These are phyloP conservation scores for Tapirus indicus DNA, from an alignment of 2,797 vertebrate species.

Conservation along the genomic window DNA sequence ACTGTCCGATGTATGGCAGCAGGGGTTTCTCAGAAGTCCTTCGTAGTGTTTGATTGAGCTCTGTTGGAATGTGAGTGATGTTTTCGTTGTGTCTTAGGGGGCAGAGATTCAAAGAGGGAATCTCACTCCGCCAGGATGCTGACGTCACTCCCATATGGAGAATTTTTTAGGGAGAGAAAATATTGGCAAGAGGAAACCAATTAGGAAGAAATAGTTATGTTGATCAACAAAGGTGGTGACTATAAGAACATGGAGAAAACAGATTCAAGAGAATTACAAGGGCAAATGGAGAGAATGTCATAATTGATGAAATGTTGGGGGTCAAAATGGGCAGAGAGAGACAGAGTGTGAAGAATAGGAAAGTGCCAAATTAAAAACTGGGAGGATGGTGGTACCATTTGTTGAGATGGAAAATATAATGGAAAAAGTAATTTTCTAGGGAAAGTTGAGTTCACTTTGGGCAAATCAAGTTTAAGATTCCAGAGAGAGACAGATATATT, in stretches of 20 bases:
- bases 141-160: too few relatives aligned
- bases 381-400: neutral
- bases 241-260: neutral
- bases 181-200: neutral
- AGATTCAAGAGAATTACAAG: neutral
- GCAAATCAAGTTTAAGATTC: neutral
- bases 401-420: neutral
- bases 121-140: too few relatives aligned
- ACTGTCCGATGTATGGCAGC: too few relatives aligned
- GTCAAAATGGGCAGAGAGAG: neutral
- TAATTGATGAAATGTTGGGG: neutral
- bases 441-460: constrained; percentile 18
- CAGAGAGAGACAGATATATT: neutral
- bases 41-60: too few relatives aligned
- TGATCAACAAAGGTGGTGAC: constrained; percentile 11
- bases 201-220: constrained; percentile 25
- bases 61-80: too few relatives aligned
- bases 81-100: too few relatives aligned
- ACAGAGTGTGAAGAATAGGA: neutral
- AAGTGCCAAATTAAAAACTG: neutral
- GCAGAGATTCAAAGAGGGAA: too few relatives aligned
- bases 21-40: too few relatives aligned
- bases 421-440: constrained; percentile 1
- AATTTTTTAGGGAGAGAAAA: neutral
- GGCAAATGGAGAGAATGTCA: neutral